Percentiles rank a stretch among this genome's conserved stretches.
These are phyloP conservation scores for Burhinus oedicnemus DNA, from an alignment of 2,113 vertebrate species.

Conservation along the genomic window DNA sequence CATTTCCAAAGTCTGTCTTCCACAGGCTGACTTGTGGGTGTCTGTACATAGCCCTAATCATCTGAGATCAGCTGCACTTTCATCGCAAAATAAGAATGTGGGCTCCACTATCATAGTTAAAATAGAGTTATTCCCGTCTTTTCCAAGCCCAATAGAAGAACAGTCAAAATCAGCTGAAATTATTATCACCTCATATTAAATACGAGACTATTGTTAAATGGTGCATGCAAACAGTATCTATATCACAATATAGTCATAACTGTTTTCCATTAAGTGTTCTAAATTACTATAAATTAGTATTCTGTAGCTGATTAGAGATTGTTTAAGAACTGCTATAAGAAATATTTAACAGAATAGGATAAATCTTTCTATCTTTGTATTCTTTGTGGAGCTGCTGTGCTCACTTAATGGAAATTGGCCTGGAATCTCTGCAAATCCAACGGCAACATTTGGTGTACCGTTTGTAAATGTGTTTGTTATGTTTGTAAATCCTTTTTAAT, in stretches of 20 bases:
- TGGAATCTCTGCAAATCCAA: neutral
- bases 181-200: neutral
- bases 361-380: neutral
- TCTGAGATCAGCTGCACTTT: neutral
- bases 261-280: neutral
- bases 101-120: neutral
- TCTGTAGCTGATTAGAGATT: neutral
- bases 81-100: neutral
- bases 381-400: neutral
- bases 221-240: neutral
- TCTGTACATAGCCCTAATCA: neutral
- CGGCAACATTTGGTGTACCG: neutral
- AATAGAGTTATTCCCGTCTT: neutral
- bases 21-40: neutral
- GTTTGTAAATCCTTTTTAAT: constrained; percentile 6
- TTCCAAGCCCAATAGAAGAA: neutral
- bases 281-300: neutral
- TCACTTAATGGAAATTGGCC: neutral
- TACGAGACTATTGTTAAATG: neutral
- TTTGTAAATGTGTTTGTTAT: neutral
- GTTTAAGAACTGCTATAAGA: neutral
- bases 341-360: neutral
- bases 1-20: neutral
- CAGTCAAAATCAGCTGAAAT: neutral
- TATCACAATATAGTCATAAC: neutral